Evolutionary conservation across 2,797 vertebrate genomes (phyloP).

Genomic region (Anguilla marmorata): DNA sequence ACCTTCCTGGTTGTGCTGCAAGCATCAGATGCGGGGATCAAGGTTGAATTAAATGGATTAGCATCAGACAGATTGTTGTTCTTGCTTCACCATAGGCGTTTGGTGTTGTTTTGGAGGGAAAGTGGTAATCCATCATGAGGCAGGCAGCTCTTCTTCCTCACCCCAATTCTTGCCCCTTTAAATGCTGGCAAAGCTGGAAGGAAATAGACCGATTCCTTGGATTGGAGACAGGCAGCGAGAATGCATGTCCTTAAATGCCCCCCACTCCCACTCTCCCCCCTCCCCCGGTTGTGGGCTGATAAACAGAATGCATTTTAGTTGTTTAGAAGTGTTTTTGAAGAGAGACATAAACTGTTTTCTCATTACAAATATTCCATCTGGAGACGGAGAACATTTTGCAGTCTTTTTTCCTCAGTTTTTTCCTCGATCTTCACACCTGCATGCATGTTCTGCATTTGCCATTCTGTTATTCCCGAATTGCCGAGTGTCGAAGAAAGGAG

Average conservation of each 20-base stretch:
- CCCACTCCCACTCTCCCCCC: no score
- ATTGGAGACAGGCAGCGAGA: background rate
- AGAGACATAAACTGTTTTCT: background rate
- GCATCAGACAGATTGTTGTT: constrained; percentile 59
- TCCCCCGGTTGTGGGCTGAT: background rate
- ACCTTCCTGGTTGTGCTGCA: constrained; percentile 33
- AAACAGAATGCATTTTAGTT: background rate
- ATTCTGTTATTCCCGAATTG: background rate
- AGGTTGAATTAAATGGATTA: constrained; percentile 59
- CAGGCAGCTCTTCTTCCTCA: background rate
- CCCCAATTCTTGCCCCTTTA: background rate
- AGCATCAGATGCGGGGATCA: constrained; percentile 59
- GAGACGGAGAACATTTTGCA: background rate
- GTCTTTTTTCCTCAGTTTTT: background rate
- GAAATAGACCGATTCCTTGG: background rate
- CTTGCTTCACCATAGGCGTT: constrained; percentile 43
- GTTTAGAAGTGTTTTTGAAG: background rate
- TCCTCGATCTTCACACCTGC: background rate
- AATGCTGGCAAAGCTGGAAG: background rate
- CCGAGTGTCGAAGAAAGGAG: background rate
- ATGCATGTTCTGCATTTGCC: background rate
- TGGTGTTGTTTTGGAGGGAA: constrained; percentile 9
- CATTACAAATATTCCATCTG: background rate
- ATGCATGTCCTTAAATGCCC: constrained; percentile 1
- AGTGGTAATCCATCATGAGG: constrained; percentile 39